Evolutionary conservation across 2,888 invertebrate species (phyloP), one percentile per base, ranked within the genome.

Genomic region (Leptinotarsa tumamoca): DNA sequence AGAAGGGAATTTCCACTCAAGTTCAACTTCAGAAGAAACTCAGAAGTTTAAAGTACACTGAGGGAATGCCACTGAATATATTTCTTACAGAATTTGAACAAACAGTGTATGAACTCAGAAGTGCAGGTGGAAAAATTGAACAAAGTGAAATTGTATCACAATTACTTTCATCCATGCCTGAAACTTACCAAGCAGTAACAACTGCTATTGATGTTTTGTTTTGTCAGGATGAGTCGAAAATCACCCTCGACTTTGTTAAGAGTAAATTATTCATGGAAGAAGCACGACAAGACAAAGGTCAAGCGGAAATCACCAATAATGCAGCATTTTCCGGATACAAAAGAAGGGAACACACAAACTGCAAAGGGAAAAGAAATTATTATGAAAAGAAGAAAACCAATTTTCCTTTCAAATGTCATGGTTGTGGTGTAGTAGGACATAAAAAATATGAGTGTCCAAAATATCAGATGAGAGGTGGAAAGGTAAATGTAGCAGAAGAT

Each of bases 191-290:
- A 43, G 43, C 13, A 43, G 43, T 43, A 43, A 43, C 43, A 43
- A 10, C 43, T 13, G 43, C 43, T 43, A 43, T 43, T 3, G 43
- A 43, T 43, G 13, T 43, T 43, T 13, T 43, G 10, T 43, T 43
- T 3, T 3, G 43, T 0, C 43, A 43, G 10, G 43, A 43, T 43
- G 43, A 43, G 43, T 43, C 43, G 10, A 43, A 43, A 43, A 43
- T 43, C 3, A 43, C 43, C 43, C 3, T 43, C 10, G 58, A 23
- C 23, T 58, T 58, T 15, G 14, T 21, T 15, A 21, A 58, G 21
- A 58, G 4, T 58, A 58, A 58, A 58, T 18, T 58, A 58, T 21
- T 58, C 23, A 58, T 58, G 58, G 21, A 58, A 21, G 58, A 58
- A 18, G 10, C 15, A 58, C 10, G 58, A 18, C 58, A 58, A 58